phyloP scores from a whole-genome alignment of 2,797 vertebrate species.

The Gymnoscopelus braueri region DNA sequence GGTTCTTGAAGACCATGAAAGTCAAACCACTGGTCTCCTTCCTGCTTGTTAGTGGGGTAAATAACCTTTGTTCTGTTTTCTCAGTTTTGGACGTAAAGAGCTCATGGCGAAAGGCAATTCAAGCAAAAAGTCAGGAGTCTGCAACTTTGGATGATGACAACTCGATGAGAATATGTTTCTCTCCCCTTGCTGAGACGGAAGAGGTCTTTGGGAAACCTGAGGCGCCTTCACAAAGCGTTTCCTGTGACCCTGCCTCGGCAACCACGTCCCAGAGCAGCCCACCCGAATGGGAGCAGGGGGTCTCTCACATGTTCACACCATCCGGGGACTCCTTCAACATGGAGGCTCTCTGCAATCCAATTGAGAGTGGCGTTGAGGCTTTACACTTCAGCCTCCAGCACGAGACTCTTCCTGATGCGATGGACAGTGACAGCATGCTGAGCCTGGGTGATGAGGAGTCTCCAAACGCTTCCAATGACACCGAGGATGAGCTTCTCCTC shows the following conservation, averaged over 20 bases:
- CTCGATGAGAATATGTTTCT: not conserved
- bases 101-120: conserved; percentile 80
- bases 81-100: conserved; percentile 77
- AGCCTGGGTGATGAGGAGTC: conserved; percentile 56
- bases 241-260: not conserved
- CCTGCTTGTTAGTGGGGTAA: not conserved
- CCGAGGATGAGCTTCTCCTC: conserved; percentile 44
- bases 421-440: conserved; percentile 69
- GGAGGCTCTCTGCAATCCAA: conserved; percentile 45
- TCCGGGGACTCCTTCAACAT: conserved; percentile 65
- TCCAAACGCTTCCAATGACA: conserved; percentile 27
- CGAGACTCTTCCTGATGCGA: conserved; percentile 76
- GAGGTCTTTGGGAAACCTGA: not conserved
- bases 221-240: not conserved
- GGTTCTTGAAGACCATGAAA: not conserved
- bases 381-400: conserved; percentile 72
- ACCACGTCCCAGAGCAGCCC: conserved; percentile 20
- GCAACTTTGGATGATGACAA: conserved; percentile 23
- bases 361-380: conserved; percentile 46
- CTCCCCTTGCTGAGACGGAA: conserved; percentile 13
- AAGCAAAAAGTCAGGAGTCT: conserved; percentile 59
- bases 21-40: not conserved
- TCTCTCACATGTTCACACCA: conserved; percentile 41
- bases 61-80: not conserved
- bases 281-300: conserved; percentile 39